A percentile compares a stretch with the other conserved stretches of the same genome.
Evolutionary conservation across 2,113 vertebrate genomes (phyloP).

Genomic region (Entosphenus tridentatus): DNA sequence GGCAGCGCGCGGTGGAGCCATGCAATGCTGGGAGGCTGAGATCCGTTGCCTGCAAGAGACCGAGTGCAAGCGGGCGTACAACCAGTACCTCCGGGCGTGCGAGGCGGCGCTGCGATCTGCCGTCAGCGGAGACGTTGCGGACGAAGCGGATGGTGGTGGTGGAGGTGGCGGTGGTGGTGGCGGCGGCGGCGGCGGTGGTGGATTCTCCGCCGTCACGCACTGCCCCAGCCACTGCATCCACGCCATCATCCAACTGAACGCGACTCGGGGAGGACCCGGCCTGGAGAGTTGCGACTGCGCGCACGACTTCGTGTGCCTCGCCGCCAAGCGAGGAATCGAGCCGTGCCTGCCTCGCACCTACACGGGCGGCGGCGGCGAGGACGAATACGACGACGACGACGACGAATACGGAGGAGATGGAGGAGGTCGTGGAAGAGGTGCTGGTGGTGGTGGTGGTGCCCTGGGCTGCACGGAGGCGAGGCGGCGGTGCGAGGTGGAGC

Average conservation of each 20-base stretch:
- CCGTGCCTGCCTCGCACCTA: slow-evolving; percentile 4
- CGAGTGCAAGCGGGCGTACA: neutral
- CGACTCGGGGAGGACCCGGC: slow-evolving; percentile 3
- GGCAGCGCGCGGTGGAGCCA: no score
- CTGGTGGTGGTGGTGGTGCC: slow-evolving; percentile 9
- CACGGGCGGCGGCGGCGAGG: no score
- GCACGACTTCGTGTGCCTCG: neutral
- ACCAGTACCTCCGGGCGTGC: neutral
- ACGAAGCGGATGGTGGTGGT: no score
- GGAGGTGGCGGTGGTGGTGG: no score
- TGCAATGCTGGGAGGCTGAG: slow-evolving; percentile 1
- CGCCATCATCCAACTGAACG: neutral
- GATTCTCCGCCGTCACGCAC: no score
- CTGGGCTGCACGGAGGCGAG: slow-evolving; percentile 83
- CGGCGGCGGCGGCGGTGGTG: no score
- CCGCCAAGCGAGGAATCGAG: slow-evolving; percentile 2
- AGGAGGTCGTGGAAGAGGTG: no score
- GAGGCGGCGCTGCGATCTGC: neutral
- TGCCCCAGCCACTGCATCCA: slow-evolving; percentile 2
- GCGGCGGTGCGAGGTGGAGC: slow-evolving; percentile 52
- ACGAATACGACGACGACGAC: no score
- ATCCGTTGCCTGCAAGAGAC: slow-evolving; percentile 2
- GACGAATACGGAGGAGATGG: no score
- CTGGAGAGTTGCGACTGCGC: slow-evolving; percentile 4
- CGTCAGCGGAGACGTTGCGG: neutral